A percentile compares a stretch with the other conserved stretches of the same genome.
Conservation (phyloP, 2,888 invertebrate species). For the Ctenicera cuprea region DNA sequence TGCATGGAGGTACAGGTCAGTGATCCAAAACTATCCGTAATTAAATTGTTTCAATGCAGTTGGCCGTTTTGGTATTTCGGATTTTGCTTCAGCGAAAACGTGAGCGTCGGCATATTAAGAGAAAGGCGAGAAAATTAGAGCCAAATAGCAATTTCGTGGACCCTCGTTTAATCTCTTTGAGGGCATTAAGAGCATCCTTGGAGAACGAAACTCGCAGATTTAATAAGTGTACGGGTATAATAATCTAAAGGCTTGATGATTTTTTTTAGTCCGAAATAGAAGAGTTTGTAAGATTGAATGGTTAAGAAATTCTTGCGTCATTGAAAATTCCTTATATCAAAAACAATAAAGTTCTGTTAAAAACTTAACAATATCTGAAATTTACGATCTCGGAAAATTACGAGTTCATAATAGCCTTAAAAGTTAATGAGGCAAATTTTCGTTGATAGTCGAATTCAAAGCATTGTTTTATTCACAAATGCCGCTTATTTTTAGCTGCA, state of each 20-base stretch:
- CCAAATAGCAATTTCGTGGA: conserved; percentile 1
- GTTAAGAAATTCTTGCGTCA: no score
- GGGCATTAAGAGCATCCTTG: neutral
- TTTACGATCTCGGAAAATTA: no score
- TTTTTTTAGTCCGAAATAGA: neutral
- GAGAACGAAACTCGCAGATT: conserved; percentile 4
- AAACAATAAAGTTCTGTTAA: no score
- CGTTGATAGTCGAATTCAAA: no score
- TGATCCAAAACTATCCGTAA: conserved; percentile 21
- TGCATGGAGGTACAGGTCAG: neutral
- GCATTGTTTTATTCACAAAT: no score
- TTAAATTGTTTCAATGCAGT: conserved; percentile 20
- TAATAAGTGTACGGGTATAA: conserved; percentile 4
- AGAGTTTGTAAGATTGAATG: no score
- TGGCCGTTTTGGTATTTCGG: neutral
- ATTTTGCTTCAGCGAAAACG: neutral
- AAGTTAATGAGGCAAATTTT: no score
- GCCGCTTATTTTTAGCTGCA: no score
- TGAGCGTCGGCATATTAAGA: neutral
- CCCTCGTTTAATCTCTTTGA: conserved; percentile 1
- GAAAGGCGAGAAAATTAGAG: neutral
- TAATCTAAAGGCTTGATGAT: neutral
- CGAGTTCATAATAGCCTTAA: no score
- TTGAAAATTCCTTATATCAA: no score
- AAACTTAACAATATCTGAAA: no score